Evolutionary conservation across 2,113 vertebrate species (phyloP).

Genomic region (Hyla sarda): DNA sequence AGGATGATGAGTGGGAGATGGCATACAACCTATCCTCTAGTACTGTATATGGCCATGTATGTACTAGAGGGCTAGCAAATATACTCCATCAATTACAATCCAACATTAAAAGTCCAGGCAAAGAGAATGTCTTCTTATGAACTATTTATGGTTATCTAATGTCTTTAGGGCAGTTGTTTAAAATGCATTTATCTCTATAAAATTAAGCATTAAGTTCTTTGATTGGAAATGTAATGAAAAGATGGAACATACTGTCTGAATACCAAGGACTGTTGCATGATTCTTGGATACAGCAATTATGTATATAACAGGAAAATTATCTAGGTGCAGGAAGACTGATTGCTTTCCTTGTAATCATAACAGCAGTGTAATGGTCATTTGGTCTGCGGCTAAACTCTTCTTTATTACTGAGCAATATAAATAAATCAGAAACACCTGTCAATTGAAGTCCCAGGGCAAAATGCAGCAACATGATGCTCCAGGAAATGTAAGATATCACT

Average conservation of each 20-base stretch:
- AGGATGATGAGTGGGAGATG: no score
- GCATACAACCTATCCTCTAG: no score
- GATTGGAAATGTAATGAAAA: slow-evolving; percentile 59
- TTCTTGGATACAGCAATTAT: slow-evolving; percentile 40
- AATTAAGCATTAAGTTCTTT: slow-evolving; percentile 59
- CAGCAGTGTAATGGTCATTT: slow-evolving; percentile 43
- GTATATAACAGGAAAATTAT: slow-evolving; percentile 16
- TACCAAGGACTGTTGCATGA: slow-evolving; percentile 1
- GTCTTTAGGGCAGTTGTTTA: slow-evolving; percentile 38
- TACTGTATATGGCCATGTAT: not conserved
- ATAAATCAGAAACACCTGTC: slow-evolving; percentile 44
- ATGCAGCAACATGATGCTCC: not conserved
- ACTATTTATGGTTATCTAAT: slow-evolving; percentile 47
- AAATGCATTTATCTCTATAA: slow-evolving; percentile 40
- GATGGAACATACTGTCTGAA: slow-evolving; percentile 16
- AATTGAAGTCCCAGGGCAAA: slow-evolving; percentile 13
- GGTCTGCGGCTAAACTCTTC: slow-evolving; percentile 9
- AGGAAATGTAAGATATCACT: not conserved
- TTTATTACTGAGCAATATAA: slow-evolving; percentile 46
- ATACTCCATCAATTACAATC: not conserved
- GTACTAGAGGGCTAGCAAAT: not conserved
- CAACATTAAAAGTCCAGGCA: not conserved
- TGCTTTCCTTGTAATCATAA: slow-evolving; percentile 56
- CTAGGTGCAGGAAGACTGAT: slow-evolving; percentile 53
- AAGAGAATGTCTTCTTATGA: slow-evolving; percentile 3